Conservation (phyloP, 2,797 vertebrate species). For the Onychomys torridus region DNA sequence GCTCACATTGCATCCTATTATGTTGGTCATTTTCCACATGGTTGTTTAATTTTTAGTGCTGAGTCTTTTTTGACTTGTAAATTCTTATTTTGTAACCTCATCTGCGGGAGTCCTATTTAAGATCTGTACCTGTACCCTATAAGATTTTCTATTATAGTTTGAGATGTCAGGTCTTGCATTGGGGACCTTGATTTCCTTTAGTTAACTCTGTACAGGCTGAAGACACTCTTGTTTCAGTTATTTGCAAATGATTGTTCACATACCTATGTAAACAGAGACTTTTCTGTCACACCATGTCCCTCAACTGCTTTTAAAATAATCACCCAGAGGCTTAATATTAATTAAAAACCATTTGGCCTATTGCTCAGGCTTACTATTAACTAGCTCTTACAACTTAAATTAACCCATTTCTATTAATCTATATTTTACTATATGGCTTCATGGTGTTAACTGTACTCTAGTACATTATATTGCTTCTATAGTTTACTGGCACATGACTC, state of each 20-base stretch:
- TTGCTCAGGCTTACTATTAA: no score
- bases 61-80: neutral
- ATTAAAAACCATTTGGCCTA: no score
- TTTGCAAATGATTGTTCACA: neutral
- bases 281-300: no score
- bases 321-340: no score
- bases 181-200: neutral
- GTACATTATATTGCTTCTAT: no score
- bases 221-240: neutral
- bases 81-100: neutral
- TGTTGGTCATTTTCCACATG: neutral
- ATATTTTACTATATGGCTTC: no score
- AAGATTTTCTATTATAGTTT: neutral
- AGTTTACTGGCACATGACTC: no score
- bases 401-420: no score
- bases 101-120: neutral
- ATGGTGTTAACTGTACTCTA: no score
- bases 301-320: no score
- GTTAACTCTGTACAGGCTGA: neutral
- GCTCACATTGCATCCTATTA: neutral
- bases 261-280: no score
- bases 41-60: neutral
- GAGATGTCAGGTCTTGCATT: neutral
- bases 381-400: no score
- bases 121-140: neutral